Evolutionary conservation across 2,888 invertebrate genomes (phyloP).

Genomic region (Philaethria dido): DNA sequence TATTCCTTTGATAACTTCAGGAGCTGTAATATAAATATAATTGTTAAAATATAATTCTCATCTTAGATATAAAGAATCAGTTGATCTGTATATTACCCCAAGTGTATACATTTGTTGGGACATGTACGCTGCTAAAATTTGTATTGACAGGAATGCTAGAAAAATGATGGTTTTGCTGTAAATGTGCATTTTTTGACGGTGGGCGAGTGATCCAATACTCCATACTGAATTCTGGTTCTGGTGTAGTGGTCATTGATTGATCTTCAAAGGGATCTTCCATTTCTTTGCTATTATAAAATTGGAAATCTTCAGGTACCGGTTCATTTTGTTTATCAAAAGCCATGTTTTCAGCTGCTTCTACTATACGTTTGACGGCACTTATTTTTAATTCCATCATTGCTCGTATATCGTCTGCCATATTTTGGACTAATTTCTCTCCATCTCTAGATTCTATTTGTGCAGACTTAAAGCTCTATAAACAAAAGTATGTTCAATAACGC

Average conservation of each 20-base stretch:
- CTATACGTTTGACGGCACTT: slow-evolving; percentile 93
- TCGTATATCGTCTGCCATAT: slow-evolving; percentile 93
- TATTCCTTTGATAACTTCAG: slow-evolving; percentile 94
- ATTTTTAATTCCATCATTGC: slow-evolving; percentile 95
- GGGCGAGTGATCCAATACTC: slow-evolving; percentile 82
- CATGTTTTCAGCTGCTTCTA: slow-evolving; percentile 93
- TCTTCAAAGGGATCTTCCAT: slow-evolving; percentile 85
- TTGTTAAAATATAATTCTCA: not conserved
- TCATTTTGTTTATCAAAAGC: slow-evolving; percentile 85
- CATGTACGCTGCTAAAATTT: slow-evolving; percentile 94
- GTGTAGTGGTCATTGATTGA: slow-evolving; percentile 73
- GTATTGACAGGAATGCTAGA: slow-evolving; percentile 90
- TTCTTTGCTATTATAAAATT: slow-evolving; percentile 88
- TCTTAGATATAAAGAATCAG: too few species aligned
- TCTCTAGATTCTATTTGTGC: slow-evolving; percentile 90
- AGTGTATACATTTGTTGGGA: slow-evolving; percentile 97
- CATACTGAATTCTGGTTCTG: slow-evolving; percentile 80
- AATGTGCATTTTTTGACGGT: slow-evolving; percentile 85
- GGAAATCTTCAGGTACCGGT: slow-evolving; percentile 84
- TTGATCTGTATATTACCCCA: slow-evolving; percentile 82
- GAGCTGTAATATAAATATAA: slow-evolving; percentile 79
- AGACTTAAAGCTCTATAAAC: slow-evolving; percentile 89
- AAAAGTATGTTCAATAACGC: slow-evolving; percentile 39
- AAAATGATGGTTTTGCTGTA: slow-evolving; percentile 89
- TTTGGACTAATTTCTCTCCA: slow-evolving; percentile 90